A percentile compares a stretch with the other conserved stretches of the same genome.
Evolutionary conservation across 2,113 vertebrate species (phyloP).

Genomic region (Apeltes quadracus): DNA sequence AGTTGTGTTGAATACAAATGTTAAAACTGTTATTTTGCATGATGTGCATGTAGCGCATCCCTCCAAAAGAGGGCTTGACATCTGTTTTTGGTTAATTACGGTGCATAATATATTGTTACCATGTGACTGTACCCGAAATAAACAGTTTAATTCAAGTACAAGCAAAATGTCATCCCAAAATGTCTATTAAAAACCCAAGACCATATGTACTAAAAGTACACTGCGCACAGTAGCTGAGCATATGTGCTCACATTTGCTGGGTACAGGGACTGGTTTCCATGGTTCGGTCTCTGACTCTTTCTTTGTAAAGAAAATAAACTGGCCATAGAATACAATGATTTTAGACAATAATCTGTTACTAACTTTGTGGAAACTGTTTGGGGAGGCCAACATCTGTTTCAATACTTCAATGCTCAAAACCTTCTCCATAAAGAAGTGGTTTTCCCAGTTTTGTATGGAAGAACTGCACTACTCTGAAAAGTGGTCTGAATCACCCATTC

Average conservation of each 20-base stretch:
- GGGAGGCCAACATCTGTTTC: not conserved
- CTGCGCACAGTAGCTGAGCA: not conserved
- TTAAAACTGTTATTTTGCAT: not conserved
- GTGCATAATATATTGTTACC: not conserved
- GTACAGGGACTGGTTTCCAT: not conserved
- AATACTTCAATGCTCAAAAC: not conserved
- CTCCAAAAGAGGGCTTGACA: too few species aligned
- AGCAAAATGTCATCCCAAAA: too few species aligned
- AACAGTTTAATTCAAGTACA: not conserved
- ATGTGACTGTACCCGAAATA: not conserved
- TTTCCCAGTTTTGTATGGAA: not conserved
- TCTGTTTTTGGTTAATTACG: too few species aligned
- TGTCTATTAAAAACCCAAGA: too few species aligned
- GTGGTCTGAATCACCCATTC: not conserved
- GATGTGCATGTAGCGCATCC: not conserved
- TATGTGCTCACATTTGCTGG: not conserved
- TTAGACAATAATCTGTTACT: not conserved
- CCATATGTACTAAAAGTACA: not conserved
- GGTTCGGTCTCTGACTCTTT: not conserved
- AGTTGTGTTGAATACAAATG: constrained; percentile 32
- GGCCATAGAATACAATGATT: not conserved
- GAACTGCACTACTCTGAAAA: not conserved
- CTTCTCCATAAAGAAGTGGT: not conserved
- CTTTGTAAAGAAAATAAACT: not conserved
- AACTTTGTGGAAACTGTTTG: not conserved